phyloP scores from a whole-genome alignment of 2,888 invertebrate species.

The Dryobota labecula region DNA sequence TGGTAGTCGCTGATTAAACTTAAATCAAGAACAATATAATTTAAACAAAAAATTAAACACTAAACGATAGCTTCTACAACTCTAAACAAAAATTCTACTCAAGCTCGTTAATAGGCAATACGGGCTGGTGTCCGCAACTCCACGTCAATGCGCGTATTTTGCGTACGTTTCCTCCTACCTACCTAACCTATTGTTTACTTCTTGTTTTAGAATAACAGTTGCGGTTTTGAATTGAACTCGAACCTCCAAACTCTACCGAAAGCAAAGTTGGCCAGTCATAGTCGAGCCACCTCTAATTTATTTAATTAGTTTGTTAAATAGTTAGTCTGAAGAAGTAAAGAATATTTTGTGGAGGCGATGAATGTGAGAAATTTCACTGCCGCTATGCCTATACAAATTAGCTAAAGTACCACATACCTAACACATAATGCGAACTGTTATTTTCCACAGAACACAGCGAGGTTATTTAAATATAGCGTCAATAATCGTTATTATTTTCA shows the following conservation, averaged over 20 bases:
- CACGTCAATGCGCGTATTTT: too few relatives aligned
- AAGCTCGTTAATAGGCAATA: too few relatives aligned
- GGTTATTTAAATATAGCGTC: neutral
- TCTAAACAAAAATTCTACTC: too few relatives aligned
- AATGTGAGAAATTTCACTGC: neutral
- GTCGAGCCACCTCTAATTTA: neutral
- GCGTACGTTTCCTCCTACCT: too few relatives aligned
- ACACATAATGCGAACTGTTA: neutral
- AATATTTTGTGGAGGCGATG: neutral
- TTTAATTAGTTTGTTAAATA: neutral
- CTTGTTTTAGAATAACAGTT: neutral
- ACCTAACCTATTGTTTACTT: neutral
- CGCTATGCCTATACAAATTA: neutral
- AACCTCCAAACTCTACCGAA: neutral
- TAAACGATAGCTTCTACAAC: neutral
- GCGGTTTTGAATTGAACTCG: neutral
- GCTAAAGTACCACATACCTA: neutral
- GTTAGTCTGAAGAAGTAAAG: neutral
- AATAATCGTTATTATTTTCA: constrained; percentile 59
- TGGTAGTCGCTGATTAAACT: neutral
- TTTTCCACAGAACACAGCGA: neutral
- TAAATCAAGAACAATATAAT: neutral
- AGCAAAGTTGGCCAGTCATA: too few relatives aligned
- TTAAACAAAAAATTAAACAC: neutral
- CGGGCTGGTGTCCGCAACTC: too few relatives aligned